Evolutionary conservation across 2,888 invertebrate genomes (phyloP).

Genomic region (Magallana nippona): DNA sequence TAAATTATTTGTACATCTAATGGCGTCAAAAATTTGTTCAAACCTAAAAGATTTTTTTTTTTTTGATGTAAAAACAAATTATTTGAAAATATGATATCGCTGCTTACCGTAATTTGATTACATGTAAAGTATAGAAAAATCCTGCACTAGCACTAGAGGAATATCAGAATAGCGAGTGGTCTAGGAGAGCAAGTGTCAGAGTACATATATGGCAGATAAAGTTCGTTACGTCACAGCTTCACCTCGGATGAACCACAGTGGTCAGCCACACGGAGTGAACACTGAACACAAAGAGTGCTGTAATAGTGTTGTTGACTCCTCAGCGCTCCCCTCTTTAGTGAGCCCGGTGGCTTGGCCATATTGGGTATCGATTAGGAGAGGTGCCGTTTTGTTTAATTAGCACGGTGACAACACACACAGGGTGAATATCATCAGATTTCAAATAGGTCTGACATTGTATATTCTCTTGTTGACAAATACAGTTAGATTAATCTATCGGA

Average conservation of each 20-base stretch:
- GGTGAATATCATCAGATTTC: not conserved
- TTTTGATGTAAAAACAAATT: not conserved
- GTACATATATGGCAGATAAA: slow-evolving; percentile 23
- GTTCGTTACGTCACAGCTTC: slow-evolving; percentile 18
- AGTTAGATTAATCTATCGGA: not conserved
- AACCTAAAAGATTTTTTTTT: not conserved
- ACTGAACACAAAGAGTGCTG: not conserved
- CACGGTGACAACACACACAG: not conserved
- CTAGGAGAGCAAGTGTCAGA: not conserved
- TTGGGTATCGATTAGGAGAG: not conserved
- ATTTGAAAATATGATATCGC: not conserved
- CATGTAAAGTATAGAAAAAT: not conserved
- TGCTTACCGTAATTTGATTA: slow-evolving; percentile 7
- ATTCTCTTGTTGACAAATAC: not conserved
- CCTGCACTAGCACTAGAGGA: not conserved
- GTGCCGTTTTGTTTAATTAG: slow-evolving; percentile 16
- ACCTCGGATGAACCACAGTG: slow-evolving; percentile 11
- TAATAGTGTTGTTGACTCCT: not conserved
- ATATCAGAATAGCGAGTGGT: not conserved
- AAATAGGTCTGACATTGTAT: not conserved
- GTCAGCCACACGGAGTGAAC: slow-evolving; percentile 1
- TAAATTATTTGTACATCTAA: too few relatives aligned
- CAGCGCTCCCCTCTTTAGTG: not conserved
- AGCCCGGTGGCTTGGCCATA: too few relatives aligned
- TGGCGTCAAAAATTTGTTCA: not conserved